Base-by-base conservation (phyloP, 2,888 invertebrate genomes). In the Creontiades dilutus region DNA sequence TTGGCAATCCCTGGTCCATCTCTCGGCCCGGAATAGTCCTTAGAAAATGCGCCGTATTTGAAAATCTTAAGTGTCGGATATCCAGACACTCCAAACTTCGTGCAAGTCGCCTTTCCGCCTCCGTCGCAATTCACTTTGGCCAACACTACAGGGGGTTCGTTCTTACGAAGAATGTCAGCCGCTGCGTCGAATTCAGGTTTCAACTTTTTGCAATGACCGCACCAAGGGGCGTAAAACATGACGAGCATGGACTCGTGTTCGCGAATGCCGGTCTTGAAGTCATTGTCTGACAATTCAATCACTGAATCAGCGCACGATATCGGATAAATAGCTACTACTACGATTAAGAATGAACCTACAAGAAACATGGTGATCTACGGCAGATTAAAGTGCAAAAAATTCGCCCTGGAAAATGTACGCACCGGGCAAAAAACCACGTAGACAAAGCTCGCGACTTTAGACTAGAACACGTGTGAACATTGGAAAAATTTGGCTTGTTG, bases 11-110 rank as follows among this genome's bases (percentile, higher is more conserved):
- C 97, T 92, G 93, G 86, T 28, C 55, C 96, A 93, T 99, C 98
- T 92, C 99, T 95, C n/a, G 98, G 98, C 13, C 99, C 99, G 94
- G 96, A 97, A 94, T 99, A 99, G 91, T 99, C 99, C 92, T 96
- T 95, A 1, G 97, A 96, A 80, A 98, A 93, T 93, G 98, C 97
- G 92, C 98, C 98, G 92, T 96, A 96, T 91, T 97, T 96, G 95
- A 99, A 99, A 93, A 99, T 99, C 94, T 99, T 99, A 92, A 99
- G 94, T 12, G 99, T 99, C 27, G 99, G 99, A 94, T 99, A 99
- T 13, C 99, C 99, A 91, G 96, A 96, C 52, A 99, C 99, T 0
- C 97, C 97, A 94, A 95, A 96, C 93, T 98, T 96, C 92, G 95
- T 96, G 94, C 99, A 99, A 16, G 95, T 96, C 90, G 97, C 97